Conservation (phyloP, 2,888 invertebrate species). For the Andrena camellia region DNA sequence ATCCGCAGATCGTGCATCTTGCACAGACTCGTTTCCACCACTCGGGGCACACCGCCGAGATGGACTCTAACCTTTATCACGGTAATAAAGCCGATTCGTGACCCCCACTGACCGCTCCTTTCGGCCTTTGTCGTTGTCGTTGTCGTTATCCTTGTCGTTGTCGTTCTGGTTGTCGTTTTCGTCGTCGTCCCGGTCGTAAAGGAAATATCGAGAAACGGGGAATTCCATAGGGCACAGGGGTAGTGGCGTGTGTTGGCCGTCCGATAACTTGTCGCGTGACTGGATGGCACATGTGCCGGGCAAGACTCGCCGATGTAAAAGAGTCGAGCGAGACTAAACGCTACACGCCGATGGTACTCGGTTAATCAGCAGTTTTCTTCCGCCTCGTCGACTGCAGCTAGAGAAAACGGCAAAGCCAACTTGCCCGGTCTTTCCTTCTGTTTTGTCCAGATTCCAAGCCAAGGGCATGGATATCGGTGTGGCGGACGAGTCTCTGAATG, state of each 20-base stretch:
- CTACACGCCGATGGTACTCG: not conserved
- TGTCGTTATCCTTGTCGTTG: too few species aligned
- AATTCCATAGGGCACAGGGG: too few species aligned
- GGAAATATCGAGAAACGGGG: too few species aligned
- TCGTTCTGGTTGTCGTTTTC: too few species aligned
- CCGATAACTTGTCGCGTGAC: not conserved
- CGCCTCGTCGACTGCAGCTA: not conserved
- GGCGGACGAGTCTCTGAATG: constrained; percentile 91
- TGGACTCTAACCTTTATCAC: constrained; percentile 43
- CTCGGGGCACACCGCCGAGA: constrained; percentile 22
- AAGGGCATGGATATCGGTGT: constrained; percentile 94
- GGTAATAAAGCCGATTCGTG: constrained; percentile 3
- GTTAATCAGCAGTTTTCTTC: constrained; percentile 1
- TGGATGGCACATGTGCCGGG: constrained; percentile 30
- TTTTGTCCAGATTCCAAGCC: constrained; percentile 89
- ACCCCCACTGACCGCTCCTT: not conserved
- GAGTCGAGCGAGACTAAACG: not conserved
- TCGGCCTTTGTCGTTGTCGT: too few species aligned
- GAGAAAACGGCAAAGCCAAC: constrained; percentile 1
- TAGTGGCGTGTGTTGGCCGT: too few species aligned
- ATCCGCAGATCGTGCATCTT: constrained; percentile 42
- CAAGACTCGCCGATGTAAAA: constrained; percentile 3
- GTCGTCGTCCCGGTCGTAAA: not conserved
- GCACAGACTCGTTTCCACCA: constrained; percentile 58
- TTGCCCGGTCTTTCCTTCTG: constrained; percentile 49